Conservation (phyloP, 2,797 vertebrate genomes). For the Sandelia bainsii region DNA sequence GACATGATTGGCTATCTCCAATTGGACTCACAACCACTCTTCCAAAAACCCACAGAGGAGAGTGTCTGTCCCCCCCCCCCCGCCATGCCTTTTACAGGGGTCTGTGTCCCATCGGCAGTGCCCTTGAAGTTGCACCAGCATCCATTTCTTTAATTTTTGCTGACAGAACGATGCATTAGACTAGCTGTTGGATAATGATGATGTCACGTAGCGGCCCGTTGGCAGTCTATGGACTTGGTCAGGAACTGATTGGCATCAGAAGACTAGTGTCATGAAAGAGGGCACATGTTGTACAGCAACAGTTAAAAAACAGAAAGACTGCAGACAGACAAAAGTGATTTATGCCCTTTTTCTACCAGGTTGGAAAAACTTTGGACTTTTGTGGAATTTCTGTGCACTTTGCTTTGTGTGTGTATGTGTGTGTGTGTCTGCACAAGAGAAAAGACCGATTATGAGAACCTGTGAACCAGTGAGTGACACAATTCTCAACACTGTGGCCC, state of each 20-base stretch:
- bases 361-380: slow-evolving; percentile 54
- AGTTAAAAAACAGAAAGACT: slow-evolving; percentile 29
- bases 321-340: slow-evolving; percentile 30
- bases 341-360: slow-evolving; percentile 50
- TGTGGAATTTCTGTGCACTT: slow-evolving; percentile 64
- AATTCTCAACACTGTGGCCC: slow-evolving; percentile 85
- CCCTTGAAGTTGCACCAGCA: slow-evolving; percentile 78
- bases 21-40: slow-evolving; percentile 47
- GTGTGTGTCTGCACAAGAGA: slow-evolving; percentile 42
- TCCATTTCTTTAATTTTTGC: slow-evolving; percentile 60
- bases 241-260: slow-evolving; percentile 58
- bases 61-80: slow-evolving; percentile 31
- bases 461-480: slow-evolving; percentile 85
- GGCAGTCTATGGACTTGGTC: slow-evolving; percentile 40
- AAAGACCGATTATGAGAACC: slow-evolving; percentile 82
- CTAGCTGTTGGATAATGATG: slow-evolving; percentile 57
- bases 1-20: slow-evolving; percentile 67
- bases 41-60: slow-evolving; percentile 40
- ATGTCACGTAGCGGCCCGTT: slow-evolving; percentile 60
- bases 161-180: slow-evolving; percentile 51
- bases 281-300: slow-evolving; percentile 56
- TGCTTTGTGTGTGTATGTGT: slow-evolving; percentile 47
- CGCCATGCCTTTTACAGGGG: slow-evolving; percentile 68
- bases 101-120: slow-evolving; percentile 61
- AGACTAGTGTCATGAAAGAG: slow-evolving; percentile 52